Conservation (phyloP, 2,113 vertebrate genomes). For the Barnardius zonarius region DNA sequence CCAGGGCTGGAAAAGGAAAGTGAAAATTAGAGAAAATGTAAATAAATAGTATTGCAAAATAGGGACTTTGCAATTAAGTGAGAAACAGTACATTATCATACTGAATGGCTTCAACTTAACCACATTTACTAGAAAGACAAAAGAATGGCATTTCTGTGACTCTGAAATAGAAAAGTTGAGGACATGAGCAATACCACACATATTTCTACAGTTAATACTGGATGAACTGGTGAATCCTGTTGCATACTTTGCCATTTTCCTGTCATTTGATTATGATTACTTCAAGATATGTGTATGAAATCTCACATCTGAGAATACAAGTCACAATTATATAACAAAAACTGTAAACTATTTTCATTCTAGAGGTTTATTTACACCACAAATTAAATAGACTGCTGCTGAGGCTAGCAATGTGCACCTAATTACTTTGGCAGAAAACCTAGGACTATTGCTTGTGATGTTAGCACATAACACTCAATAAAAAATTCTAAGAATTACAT, state of each 20-base stretch:
- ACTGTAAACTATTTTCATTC: neutral
- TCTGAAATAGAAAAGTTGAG: neutral
- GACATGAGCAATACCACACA: neutral
- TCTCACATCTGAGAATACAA: neutral
- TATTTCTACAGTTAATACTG: neutral
- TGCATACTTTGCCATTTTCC: neutral
- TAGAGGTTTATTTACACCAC: neutral
- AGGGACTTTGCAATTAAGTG: neutral
- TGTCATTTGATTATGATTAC: neutral
- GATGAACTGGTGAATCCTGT: neutral
- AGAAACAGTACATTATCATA: neutral
- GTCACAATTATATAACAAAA: neutral
- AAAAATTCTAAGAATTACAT: neutral
- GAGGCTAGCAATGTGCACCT: neutral
- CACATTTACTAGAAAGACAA: neutral
- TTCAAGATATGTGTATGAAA: neutral
- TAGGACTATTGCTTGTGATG: neutral
- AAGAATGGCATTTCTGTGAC: neutral
- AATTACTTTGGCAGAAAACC: neutral
- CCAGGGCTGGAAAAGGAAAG: neutral
- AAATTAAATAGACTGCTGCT: neutral
- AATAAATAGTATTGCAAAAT: neutral
- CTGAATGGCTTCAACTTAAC: neutral
- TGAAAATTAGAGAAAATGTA: neutral
- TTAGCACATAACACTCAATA: neutral